Evolutionary conservation across 2,797 vertebrate genomes (phyloP).

Genomic region (Cryptoblepharus egeriae): DNA sequence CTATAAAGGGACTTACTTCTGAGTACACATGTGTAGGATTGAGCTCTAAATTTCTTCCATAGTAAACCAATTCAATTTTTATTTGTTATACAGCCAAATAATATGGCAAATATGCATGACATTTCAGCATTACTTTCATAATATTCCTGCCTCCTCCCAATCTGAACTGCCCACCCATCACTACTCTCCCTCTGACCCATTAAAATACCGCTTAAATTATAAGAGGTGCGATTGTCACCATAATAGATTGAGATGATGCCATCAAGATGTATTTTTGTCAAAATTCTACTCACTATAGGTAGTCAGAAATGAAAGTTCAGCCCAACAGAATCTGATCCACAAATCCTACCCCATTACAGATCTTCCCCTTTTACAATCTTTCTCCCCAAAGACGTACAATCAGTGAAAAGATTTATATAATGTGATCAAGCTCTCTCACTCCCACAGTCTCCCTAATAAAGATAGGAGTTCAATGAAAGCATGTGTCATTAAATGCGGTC

Average conservation of each 20-base stretch:
- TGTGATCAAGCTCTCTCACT: neutral
- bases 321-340: neutral
- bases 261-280: too few species aligned
- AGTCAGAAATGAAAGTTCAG: neutral
- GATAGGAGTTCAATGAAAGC: neutral
- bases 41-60: too few species aligned
- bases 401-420: neutral
- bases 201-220: neutral
- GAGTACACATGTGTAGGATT: too few species aligned
- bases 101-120: too few species aligned
- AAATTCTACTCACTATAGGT: neutral
- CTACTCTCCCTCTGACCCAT: too few species aligned
- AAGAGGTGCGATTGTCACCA: neutral
- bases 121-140: too few species aligned
- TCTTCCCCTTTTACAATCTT: neutral
- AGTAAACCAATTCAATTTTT: too few species aligned
- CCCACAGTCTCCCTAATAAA: neutral
- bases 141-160: too few species aligned
- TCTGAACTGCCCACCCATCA: too few species aligned
- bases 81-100: too few species aligned
- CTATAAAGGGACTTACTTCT: too few species aligned
- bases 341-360: too few species aligned
- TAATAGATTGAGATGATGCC: neutral
- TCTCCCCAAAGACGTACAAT: constrained; percentile 4
- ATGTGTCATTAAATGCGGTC: neutral